Evolutionary conservation across 2,797 vertebrate genomes (phyloP), one percentile per base, ranked within the genome.

Genomic region (Ibycter americanus): DNA sequence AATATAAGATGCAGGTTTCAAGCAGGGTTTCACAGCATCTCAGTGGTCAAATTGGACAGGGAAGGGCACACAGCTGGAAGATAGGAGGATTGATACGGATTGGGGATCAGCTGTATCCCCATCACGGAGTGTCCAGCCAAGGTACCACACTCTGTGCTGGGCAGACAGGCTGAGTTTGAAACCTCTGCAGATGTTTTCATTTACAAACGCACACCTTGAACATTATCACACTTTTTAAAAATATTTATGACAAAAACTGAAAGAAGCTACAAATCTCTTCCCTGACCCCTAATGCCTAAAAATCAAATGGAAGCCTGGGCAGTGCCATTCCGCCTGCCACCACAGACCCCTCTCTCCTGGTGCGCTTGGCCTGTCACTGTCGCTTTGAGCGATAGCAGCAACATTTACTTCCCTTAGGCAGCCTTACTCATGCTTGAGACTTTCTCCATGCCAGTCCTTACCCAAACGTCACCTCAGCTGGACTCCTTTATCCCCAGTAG

Each of bases 311-410:
- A 31, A 27, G 3, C 25, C 18, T 6, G 0, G 18, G 32, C 34
- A 32, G 9, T 18, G 31, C 15, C 46, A 6, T 5, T 29, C 18
- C 3, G 3, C 25, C 61, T 32, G 19, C 19, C 46, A 15, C 8
- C 11, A 1, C 2, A 32, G 9, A n/a, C 19, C 14, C 15, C 31
- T 25, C 40, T 23, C 29, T 12, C 0, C 66, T 16, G 21, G 7
- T 7, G 17, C 8, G 0, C 31, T 38, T 32, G 31, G 9, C 14
- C 32, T 4, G 0, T 8, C 26, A 1, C 22, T 12, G 4, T 1
- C 32, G 22, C 72, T 44, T 18, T 27, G 11, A 19, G 32, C n/a
- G 19, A 3, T 1, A n/a, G 8, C 19, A 52, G 17, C 15, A 68
- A 26, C 10, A 8, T 12, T 9, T 12, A 2, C 5, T 21, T 38